Percentiles rank a stretch among this genome's conserved stretches.
These are phyloP conservation scores for Drosophila parabipectinata DNA, from an alignment of 1,140 invertebrate genomes.

Conservation along the genomic window DNA sequence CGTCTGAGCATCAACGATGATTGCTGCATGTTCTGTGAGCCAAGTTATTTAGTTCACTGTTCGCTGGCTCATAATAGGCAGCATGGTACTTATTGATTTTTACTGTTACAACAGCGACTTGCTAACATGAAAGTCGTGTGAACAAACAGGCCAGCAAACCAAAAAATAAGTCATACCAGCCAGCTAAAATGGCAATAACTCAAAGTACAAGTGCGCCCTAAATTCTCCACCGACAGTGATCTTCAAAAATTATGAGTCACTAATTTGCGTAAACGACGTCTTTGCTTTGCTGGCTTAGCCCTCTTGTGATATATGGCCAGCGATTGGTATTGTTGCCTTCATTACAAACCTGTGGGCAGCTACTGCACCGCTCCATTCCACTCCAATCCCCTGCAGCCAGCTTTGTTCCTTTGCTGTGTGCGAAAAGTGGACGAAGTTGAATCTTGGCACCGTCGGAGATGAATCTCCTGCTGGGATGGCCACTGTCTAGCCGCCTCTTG, in stretches of 20 bases:
- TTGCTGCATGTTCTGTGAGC: slow-evolving; percentile 68
- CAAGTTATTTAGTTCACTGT: slow-evolving; percentile 74
- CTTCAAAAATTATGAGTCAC: slow-evolving; percentile 6
- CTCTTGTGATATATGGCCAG: slow-evolving; percentile 14
- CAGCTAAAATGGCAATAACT: slow-evolving; percentile 45
- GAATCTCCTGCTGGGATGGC: slow-evolving; percentile 48
- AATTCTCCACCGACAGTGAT: slow-evolving; percentile 10
- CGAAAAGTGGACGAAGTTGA: slow-evolving; percentile 6
- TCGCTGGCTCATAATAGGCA: slow-evolving; percentile 59
- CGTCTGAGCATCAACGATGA: slow-evolving; percentile 54
- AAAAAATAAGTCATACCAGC: slow-evolving; percentile 21
- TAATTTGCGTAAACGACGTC: slow-evolving; percentile 25
- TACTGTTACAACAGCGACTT: slow-evolving; percentile 75
- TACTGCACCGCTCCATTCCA: not conserved
- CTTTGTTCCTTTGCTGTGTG: not conserved
- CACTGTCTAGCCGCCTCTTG: slow-evolving; percentile 8
- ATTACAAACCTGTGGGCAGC: slow-evolving; percentile 20
- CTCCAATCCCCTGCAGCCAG: not conserved
- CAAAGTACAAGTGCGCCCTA: slow-evolving; percentile 18
- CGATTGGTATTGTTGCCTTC: slow-evolving; percentile 25
- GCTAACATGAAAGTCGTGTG: slow-evolving; percentile 80
- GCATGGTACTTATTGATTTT: slow-evolving; percentile 78
- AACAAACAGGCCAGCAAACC: slow-evolving; percentile 57
- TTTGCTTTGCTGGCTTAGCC: not conserved
- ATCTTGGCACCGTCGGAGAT: slow-evolving; percentile 6